Evolutionary conservation across 2,888 invertebrate genomes (phyloP).

Genomic region (Ichneumoninae sp.): DNA sequence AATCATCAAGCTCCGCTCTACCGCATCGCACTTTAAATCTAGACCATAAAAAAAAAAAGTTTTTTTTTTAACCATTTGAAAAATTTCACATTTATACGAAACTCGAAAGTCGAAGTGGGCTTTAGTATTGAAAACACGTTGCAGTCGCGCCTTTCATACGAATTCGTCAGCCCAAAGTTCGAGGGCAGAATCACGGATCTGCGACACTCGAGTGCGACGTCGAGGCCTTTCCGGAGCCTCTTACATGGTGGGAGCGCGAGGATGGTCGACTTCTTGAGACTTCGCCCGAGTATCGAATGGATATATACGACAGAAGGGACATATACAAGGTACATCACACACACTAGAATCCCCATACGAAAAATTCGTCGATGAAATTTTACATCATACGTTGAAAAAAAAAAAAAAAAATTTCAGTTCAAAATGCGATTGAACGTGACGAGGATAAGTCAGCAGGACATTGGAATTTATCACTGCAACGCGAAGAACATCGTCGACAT

Average conservation of each 20-base stretch:
- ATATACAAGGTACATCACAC: conserved; percentile 83
- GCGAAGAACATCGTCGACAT: conserved; percentile 93
- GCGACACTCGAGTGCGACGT: conserved; percentile 93
- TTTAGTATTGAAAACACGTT: conserved; percentile 67
- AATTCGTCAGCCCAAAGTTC: conserved; percentile 91
- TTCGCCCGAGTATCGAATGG: conserved; percentile 88
- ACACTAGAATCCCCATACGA: background rate
- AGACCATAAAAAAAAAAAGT: background rate
- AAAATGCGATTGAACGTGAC: conserved; percentile 92
- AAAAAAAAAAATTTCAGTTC: conserved; percentile 85
- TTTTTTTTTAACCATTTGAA: background rate
- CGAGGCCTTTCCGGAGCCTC: conserved; percentile 94
- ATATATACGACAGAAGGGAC: conserved; percentile 86
- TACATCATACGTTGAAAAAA: background rate
- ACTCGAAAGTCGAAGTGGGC: background rate
- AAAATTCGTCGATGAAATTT: background rate
- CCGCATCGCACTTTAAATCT: no score
- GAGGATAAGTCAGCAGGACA: conserved; percentile 88
- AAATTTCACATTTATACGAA: background rate
- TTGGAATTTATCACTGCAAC: conserved; percentile 92
- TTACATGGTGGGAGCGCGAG: conserved; percentile 93
- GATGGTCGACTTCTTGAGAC: conserved; percentile 91
- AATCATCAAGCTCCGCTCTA: no score
- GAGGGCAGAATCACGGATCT: conserved; percentile 89
- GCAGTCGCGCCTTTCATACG: conserved; percentile 94